Percentiles rank a stretch among this genome's conserved stretches.
phyloP scores from a whole-genome alignment of 2,888 invertebrate genomes.

The Athalia circularis region DNA sequence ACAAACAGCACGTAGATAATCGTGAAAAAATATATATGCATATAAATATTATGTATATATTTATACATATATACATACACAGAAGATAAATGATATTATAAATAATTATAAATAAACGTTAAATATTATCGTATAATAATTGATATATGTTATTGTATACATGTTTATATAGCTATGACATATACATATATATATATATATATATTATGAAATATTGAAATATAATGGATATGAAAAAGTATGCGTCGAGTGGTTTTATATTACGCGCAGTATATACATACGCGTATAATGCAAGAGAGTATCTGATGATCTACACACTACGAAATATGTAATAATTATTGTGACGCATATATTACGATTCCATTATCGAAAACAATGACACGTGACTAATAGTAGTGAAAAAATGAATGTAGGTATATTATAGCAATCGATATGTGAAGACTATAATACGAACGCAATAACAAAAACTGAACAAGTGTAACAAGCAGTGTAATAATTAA shows the following conservation, averaged over 20 bases:
- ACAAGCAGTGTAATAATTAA: no score
- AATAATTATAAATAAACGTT: constrained; percentile 30
- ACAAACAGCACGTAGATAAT: constrained; percentile 72
- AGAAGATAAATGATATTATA: no score
- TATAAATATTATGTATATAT: constrained; percentile 40
- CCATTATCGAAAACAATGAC: no score
- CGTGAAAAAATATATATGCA: constrained; percentile 16
- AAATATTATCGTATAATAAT: constrained; percentile 37
- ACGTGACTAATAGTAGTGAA: no score
- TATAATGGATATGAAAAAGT: constrained; percentile 15
- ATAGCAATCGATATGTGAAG: no score
- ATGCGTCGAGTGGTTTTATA: constrained; percentile 46
- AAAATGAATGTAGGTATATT: no score
- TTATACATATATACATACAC: constrained; percentile 17
- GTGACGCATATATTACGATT: background rate
- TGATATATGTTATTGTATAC: constrained; percentile 45
- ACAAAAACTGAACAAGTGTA: no score
- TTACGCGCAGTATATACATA: background rate
- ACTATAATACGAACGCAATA: no score
- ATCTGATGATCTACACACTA: background rate
- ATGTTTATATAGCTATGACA: constrained; percentile 46
- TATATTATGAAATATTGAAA: background rate
- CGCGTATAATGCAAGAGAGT: no score
- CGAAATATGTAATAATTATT: background rate
- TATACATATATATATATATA: no score